Base-by-base conservation (phyloP, 2,888 invertebrate species). In the Noctua janthe region DNA sequence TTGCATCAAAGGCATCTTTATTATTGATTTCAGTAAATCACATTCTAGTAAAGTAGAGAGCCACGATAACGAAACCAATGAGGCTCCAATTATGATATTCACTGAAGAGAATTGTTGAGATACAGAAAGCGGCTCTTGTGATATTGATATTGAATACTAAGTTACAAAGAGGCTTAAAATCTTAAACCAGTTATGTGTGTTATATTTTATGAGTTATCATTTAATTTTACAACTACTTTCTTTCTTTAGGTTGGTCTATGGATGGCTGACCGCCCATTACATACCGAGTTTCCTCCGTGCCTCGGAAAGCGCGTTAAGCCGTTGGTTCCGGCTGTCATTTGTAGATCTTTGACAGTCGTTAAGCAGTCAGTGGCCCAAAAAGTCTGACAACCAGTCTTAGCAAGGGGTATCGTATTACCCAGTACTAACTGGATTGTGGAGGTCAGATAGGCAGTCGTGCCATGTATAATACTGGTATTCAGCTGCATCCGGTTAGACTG, bases 81-180 rank as follows among this genome's bases (percentile, higher is more conserved):
- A 10, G 13, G 23, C 56, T 80, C 13, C 20, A 75, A 77, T 76
- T 75, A 54, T 54, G 39, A 64, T 75, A 75, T 23, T 71, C n/a
- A 81, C 51, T 81, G 76, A 77, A 66, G 64, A 75, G 56, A 54
- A 77, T 74, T 80, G 74, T 85, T 74, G 70, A 47, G 23, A 62
- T 71, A 76, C 23, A 59, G 20, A 67, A 74, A 39, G 59, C 76
- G 54, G 74, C 35, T 62, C 71, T 71, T 85, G 15, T 81, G 75
- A 64, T 81, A 73, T 66, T 47, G 81, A 77, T 77, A 72, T 67
- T 43, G 20, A 62, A 64, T 76, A 59, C n/a, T 23, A 67, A 23
- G 62, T 76, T 69, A 49, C 13, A 29, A 66, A 73, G 49, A 73
- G 51, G 62, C 54, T 76, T 76, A 17, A 76, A 73, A 39, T 64